These are phyloP conservation scores for Cyphomyrus plagiostoma DNA, from an alignment of 2,113 vertebrate species.

Conservation along the genomic window DNA sequence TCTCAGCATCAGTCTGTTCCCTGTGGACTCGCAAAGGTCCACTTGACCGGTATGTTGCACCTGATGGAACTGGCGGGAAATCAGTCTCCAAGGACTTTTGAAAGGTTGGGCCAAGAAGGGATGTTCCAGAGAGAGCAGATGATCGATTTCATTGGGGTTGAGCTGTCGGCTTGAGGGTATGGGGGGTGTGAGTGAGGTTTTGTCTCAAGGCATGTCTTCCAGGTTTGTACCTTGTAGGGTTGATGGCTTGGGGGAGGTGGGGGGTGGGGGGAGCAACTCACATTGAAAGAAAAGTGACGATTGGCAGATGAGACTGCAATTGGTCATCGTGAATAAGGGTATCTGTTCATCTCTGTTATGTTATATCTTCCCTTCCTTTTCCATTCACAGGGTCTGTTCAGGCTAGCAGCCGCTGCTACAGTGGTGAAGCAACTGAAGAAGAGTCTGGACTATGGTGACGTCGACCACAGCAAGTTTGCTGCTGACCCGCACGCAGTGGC, in stretches of 20 bases:
- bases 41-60: background rate
- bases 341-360: background rate
- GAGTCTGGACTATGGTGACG: constrained; percentile 65
- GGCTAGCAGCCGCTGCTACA: constrained; percentile 81
- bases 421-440: constrained; percentile 82
- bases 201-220: background rate
- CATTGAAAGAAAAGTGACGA: background rate
- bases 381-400: constrained; percentile 78
- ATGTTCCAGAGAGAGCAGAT: background rate
- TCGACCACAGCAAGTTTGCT: constrained; percentile 73
- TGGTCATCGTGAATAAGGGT: background rate
- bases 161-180: background rate
- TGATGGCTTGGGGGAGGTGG: background rate
- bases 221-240: background rate
- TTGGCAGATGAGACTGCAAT: background rate
- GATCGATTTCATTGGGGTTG: background rate
- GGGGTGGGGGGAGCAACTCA: background rate
- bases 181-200: background rate
- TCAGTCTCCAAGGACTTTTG: background rate
- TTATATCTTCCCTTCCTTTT: background rate
- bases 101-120: background rate
- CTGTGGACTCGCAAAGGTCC: background rate
- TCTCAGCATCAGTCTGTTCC: background rate
- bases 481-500: constrained; percentile 86
- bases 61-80: background rate